A percentile compares a stretch with the other conserved stretches of the same genome.
phyloP scores from a whole-genome alignment of 2,797 vertebrate genomes.

The Huso huso region DNA sequence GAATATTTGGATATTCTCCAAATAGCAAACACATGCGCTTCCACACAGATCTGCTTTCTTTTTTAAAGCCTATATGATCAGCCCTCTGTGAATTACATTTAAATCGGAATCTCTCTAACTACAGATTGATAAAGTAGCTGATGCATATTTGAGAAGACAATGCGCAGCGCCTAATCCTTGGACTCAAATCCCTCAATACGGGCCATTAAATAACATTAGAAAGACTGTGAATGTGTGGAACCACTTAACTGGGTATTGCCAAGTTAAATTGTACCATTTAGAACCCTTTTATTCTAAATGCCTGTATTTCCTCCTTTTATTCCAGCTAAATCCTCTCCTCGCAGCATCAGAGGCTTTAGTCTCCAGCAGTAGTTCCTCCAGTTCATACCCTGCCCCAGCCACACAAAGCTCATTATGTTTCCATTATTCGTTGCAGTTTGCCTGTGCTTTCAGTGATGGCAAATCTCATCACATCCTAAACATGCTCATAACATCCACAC shows the following conservation, averaged over 20 bases:
- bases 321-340: conserved; percentile 42
- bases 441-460: conserved; percentile 61
- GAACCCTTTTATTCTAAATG: conserved; percentile 39
- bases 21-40: conserved; percentile 55
- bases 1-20: conserved; percentile 56
- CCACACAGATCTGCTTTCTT: conserved; percentile 80
- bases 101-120: conserved; percentile 76
- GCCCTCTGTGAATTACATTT: conserved; percentile 61
- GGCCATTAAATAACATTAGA: conserved; percentile 74
- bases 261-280: not conserved
- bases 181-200: conserved; percentile 71
- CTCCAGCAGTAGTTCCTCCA: conserved; percentile 32
- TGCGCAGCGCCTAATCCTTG: conserved; percentile 42
- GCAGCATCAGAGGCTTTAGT: conserved; percentile 44
- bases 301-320: conserved; percentile 46
- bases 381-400: conserved; percentile 51
- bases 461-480: conserved; percentile 11
- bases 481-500: no score
- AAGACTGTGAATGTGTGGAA: conserved; percentile 40
- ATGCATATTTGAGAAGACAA: conserved; percentile 47
- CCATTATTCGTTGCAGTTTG: conserved; percentile 68
- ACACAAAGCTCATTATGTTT: conserved; percentile 72
- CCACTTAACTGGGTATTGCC: conserved; percentile 16
- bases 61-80: conserved; percentile 63
- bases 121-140: conserved; percentile 70